Percentiles rank a stretch among this genome's conserved stretches.
Evolutionary conservation across 2,113 vertebrate species (phyloP).

Genomic region (Scolopax mira): DNA sequence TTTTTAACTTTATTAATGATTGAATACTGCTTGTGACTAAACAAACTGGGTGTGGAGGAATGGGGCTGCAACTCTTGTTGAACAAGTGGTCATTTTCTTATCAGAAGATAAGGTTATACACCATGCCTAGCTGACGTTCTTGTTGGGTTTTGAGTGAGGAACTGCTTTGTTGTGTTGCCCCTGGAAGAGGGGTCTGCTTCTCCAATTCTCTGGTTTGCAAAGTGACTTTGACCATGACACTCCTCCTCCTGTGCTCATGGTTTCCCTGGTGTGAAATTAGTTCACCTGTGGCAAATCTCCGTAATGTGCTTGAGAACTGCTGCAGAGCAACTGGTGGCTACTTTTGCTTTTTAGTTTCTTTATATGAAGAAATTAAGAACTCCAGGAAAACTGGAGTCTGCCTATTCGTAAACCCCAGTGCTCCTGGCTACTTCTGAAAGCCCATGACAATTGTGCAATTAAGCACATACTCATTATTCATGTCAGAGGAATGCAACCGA

Average conservation of each 20-base stretch:
- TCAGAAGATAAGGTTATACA: not conserved
- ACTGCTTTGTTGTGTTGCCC: not conserved
- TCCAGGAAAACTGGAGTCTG: not conserved
- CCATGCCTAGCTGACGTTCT: accelerated
- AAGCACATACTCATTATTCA: not conserved
- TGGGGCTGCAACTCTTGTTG: accelerated
- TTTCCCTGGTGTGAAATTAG: not conserved
- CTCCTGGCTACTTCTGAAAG: not conserved
- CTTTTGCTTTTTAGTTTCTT: not conserved
- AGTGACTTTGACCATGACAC: not conserved
- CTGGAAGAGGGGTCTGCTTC: not conserved
- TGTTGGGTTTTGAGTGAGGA: not conserved
- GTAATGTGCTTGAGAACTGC: not conserved
- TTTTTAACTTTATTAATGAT: not conserved
- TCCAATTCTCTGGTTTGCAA: not conserved
- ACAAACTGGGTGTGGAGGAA: not conserved
- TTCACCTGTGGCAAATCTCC: accelerated
- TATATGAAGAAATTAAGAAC: not conserved
- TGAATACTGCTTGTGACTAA: not conserved
- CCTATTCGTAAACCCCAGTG: not conserved
- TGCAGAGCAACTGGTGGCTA: not conserved
- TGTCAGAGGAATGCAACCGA: not conserved
- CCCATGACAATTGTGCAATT: not conserved
- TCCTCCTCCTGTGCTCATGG: not conserved
- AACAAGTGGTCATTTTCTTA: not conserved